These are phyloP conservation scores for Microctenopoma lineatum DNA, from an alignment of 2,797 vertebrate species.

Conservation along the genomic window DNA sequence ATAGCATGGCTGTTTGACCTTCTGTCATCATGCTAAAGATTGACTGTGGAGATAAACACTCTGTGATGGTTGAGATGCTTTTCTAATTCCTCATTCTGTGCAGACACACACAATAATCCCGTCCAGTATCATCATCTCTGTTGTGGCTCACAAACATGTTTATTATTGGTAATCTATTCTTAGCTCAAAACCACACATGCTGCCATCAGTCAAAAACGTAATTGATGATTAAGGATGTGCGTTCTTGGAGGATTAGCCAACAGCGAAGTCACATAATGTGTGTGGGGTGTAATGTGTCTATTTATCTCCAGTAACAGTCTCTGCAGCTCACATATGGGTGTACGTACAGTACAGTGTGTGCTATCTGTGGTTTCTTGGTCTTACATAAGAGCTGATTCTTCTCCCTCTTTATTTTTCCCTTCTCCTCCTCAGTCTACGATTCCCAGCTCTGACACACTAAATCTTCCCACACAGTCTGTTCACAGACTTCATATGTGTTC, in stretches of 20 bases:
- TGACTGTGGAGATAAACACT: slow-evolving; percentile 34
- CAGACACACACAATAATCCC: slow-evolving; percentile 22
- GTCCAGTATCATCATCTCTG: slow-evolving; percentile 48
- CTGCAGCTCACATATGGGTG: slow-evolving; percentile 4
- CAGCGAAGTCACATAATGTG: slow-evolving; percentile 13
- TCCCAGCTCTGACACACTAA: neutral
- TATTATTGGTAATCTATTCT: slow-evolving; percentile 63
- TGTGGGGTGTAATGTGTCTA: neutral
- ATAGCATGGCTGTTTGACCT: slow-evolving; percentile 6
- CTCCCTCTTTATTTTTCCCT: slow-evolving; percentile 29
- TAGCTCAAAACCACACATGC: slow-evolving; percentile 67
- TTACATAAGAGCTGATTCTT: slow-evolving; percentile 69
- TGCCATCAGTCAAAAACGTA: slow-evolving; percentile 66
- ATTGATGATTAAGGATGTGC: slow-evolving; percentile 51
- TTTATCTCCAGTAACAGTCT: neutral
- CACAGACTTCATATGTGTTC: neutral
- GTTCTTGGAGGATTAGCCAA: slow-evolving; percentile 48
- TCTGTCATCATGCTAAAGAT: slow-evolving; percentile 18
- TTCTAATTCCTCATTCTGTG: slow-evolving; percentile 29
- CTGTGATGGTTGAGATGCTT: slow-evolving; percentile 45
- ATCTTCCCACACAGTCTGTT: neutral
- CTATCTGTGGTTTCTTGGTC: slow-evolving; percentile 63
- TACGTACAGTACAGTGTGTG: slow-evolving; percentile 19
- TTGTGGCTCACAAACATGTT: slow-evolving; percentile 44
- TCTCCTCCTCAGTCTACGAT: slow-evolving; percentile 14